Conservation (phyloP, 1,140 invertebrate species). For the Drosophila miranda region DNA sequence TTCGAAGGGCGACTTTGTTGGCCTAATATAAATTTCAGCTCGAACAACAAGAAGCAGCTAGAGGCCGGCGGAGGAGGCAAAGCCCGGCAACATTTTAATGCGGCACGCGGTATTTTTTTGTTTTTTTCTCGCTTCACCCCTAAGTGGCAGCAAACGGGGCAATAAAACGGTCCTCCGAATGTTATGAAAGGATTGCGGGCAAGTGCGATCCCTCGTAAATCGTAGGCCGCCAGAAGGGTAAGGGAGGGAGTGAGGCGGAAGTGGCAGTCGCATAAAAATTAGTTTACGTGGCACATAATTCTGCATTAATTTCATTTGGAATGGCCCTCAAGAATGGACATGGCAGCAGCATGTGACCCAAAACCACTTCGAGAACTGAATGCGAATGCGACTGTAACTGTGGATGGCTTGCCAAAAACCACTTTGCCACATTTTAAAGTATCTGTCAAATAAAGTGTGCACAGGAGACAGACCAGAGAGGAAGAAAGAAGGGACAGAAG, state of each 20-base stretch:
- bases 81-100: constrained; percentile 68
- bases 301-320: constrained; percentile 71
- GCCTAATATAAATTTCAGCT: constrained; percentile 78
- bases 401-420: constrained; percentile 46
- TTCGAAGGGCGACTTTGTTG: constrained; percentile 64
- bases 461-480: neutral
- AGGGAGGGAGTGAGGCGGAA: no score
- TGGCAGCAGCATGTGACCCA: constrained; percentile 8
- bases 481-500: no score
- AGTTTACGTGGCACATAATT: constrained; percentile 77
- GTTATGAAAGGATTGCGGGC: constrained; percentile 74
- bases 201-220: constrained; percentile 66
- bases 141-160: constrained; percentile 65
- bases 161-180: constrained; percentile 72
- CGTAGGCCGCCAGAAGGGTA: constrained; percentile 37
- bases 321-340: constrained; percentile 34
- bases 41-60: constrained; percentile 50
- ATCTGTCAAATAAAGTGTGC: constrained; percentile 72
- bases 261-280: constrained; percentile 52
- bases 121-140: constrained; percentile 29
- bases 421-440: constrained; percentile 76
- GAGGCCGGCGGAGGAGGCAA: neutral
- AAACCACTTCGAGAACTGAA: constrained; percentile 12
- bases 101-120: constrained; percentile 45
- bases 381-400: neutral